These are phyloP conservation scores for Poeciliopsis occidentalis DNA, from an alignment of 2,113 vertebrate genomes.

Conservation along the genomic window DNA sequence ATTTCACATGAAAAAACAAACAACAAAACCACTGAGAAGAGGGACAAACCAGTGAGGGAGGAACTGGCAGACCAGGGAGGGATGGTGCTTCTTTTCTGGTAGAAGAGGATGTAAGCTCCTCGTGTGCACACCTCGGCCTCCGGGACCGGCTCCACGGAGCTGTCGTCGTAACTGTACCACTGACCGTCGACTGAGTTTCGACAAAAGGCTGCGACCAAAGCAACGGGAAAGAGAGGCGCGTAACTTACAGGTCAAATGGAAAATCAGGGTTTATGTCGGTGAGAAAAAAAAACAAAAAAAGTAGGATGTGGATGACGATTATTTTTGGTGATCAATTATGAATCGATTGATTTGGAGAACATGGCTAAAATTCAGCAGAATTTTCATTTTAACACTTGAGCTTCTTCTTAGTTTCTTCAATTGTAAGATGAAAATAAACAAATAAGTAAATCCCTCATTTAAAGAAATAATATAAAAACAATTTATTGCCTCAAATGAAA, in stretches of 20 bases:
- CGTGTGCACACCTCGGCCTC: slow-evolving; percentile 88
- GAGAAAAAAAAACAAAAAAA: too few species aligned
- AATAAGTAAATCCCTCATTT: too few species aligned
- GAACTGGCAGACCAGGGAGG: slow-evolving; percentile 87
- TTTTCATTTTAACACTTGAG: too few species aligned
- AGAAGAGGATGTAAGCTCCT: slow-evolving; percentile 95
- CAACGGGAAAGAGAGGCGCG: background rate
- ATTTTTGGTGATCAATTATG: too few species aligned
- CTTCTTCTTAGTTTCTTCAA: too few species aligned
- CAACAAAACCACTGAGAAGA: background rate
- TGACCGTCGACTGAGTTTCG: slow-evolving; percentile 91
- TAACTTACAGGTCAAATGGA: background rate
- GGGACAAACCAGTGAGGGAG: slow-evolving; percentile 82
- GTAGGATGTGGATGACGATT: too few species aligned
- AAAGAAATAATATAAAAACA: too few species aligned
- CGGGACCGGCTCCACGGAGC: slow-evolving; percentile 81
- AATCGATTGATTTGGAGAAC: too few species aligned
- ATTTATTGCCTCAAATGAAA: too few species aligned
- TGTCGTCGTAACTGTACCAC: slow-evolving; percentile 96
- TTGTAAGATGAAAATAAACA: too few species aligned
- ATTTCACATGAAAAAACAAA: background rate
- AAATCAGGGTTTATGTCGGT: background rate
- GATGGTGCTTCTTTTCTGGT: slow-evolving; percentile 88
- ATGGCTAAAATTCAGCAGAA: too few species aligned
- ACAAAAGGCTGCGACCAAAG: slow-evolving; percentile 85